Evolutionary conservation across 1,140 invertebrate species (phyloP).

Genomic region (Cotesia vestalis): DNA sequence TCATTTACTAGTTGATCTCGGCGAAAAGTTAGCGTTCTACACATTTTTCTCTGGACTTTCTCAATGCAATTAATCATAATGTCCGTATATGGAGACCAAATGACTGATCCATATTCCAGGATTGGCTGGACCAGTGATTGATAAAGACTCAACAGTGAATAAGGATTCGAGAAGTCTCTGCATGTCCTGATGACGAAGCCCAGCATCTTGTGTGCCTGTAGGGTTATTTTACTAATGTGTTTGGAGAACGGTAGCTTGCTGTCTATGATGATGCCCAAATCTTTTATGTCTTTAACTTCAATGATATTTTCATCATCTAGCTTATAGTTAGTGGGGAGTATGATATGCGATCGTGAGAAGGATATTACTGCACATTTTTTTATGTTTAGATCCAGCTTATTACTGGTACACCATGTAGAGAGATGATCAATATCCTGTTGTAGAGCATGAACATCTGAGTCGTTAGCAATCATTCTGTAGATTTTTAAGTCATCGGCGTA

Average conservation of each 20-base stretch:
- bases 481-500: conserved; percentile 1
- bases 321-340: background rate
- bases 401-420: background rate
- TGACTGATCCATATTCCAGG: background rate
- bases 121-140: background rate
- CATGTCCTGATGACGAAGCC: background rate
- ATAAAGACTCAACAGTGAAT: background rate
- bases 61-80: background rate
- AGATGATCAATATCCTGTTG: background rate
- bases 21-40: background rate
- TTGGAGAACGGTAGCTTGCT: too few species aligned
- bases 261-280: background rate
- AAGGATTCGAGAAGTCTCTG: background rate
- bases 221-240: background rate
- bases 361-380: background rate
- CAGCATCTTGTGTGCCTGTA: background rate
- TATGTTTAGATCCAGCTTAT: background rate
- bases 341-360: background rate
- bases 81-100: background rate
- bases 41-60: background rate
- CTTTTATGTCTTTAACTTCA: background rate
- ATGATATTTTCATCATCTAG: background rate
- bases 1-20: background rate
- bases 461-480: background rate
- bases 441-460: background rate